Conservation (phyloP, 2,888 invertebrate species). For the Caprella mutica region DNA sequence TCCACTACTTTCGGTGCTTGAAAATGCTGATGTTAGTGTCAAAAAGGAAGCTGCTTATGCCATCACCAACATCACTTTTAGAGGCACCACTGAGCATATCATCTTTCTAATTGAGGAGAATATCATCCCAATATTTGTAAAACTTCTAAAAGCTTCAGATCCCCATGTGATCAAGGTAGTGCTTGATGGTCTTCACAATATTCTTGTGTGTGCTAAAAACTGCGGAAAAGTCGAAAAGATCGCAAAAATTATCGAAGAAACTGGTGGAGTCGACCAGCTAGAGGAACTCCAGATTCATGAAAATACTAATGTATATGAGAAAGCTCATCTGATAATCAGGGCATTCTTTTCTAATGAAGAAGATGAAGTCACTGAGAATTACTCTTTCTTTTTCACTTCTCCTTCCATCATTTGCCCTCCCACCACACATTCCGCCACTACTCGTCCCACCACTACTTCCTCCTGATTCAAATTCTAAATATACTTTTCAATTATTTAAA, state of each 20-base stretch:
- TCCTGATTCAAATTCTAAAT: too few relatives aligned
- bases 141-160: slow-evolving; percentile 63
- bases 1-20: slow-evolving; percentile 72
- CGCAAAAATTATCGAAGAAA: slow-evolving; percentile 73
- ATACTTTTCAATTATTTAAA: too few relatives aligned
- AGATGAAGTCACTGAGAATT: slow-evolving; percentile 12
- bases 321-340: slow-evolving; percentile 43
- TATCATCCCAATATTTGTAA: slow-evolving; percentile 63
- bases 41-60: slow-evolving; percentile 96
- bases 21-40: slow-evolving; percentile 56
- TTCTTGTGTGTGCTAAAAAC: slow-evolving; percentile 64
- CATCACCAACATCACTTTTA: slow-evolving; percentile 91
- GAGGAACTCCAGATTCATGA: slow-evolving; percentile 46
- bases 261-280: slow-evolving; percentile 51
- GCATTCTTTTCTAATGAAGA: slow-evolving; percentile 43
- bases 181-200: slow-evolving; percentile 62
- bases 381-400: too few relatives aligned
- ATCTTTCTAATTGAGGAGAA: slow-evolving; percentile 56
- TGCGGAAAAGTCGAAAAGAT: slow-evolving; percentile 62
- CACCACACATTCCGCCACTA: too few relatives aligned
- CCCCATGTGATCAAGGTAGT: slow-evolving; percentile 66
- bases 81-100: slow-evolving; percentile 68
- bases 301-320: slow-evolving; percentile 44
- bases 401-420: too few relatives aligned
- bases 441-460: too few relatives aligned